These are phyloP conservation scores for Ctenosaura bakeri DNA, from an alignment of 2,797 vertebrate genomes.

Conservation along the genomic window DNA sequence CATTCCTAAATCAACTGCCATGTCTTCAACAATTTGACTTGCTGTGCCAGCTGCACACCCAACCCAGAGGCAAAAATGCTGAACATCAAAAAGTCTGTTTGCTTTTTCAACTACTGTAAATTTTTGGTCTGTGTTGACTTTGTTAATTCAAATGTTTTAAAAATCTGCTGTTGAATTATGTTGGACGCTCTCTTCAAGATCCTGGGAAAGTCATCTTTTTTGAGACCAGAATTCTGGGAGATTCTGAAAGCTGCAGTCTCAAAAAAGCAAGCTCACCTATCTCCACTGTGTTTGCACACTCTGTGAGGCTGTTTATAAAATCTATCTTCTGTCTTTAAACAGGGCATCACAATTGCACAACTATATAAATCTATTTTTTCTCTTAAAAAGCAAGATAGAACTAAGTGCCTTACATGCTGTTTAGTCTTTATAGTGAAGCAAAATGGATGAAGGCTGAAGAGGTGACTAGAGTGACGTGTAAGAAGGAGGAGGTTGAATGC, in stretches of 20 bases:
- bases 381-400: background rate
- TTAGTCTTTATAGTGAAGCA: background rate
- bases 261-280: no score
- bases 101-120: background rate
- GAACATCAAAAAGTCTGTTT: background rate
- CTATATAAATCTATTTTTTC: background rate
- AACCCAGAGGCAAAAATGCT: slow-evolving; percentile 12
- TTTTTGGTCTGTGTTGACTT: background rate
- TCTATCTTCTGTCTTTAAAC: background rate
- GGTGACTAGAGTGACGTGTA: background rate
- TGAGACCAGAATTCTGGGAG: no score
- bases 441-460: background rate
- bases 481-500: background rate
- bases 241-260: no score
- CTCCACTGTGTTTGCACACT: no score
- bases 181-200: background rate
- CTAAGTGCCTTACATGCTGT: background rate
- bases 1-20: background rate
- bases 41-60: slow-evolving; percentile 15
- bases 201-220: no score
- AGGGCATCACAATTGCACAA: background rate
- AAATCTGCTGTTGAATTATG: slow-evolving; percentile 8
- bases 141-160: background rate
- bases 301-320: background rate
- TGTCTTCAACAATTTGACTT: slow-evolving; percentile 8